A percentile compares a stretch with the other conserved stretches of the same genome.
Conservation (phyloP, 2,888 invertebrate species). For the Diarsia brunnea region DNA sequence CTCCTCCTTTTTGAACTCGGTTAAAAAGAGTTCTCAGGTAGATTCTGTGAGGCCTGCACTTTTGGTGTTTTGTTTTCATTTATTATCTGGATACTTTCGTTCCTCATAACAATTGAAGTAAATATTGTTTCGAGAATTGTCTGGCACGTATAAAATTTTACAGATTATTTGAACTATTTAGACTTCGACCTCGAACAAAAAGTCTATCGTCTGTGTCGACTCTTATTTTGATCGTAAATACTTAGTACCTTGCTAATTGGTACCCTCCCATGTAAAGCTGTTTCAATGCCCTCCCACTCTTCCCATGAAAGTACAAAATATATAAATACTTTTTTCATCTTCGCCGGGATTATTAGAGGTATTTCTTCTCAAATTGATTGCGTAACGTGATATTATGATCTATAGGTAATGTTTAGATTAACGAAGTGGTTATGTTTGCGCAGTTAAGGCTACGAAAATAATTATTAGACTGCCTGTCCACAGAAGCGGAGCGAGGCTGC, state of each 20-base stretch:
- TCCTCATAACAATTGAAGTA: too few species aligned
- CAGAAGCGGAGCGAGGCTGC: too few species aligned
- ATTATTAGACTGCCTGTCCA: too few species aligned
- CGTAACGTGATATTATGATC: neutral
- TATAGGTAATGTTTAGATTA: neutral
- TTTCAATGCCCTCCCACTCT: conserved; percentile 24
- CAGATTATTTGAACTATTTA: neutral
- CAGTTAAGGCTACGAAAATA: too few species aligned
- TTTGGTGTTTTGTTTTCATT: too few species aligned
- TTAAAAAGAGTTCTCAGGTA: too few species aligned
- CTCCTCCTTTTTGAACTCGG: too few species aligned
- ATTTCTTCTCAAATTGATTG: neutral
- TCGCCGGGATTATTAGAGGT: neutral
- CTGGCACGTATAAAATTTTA: neutral
- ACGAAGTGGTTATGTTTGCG: neutral
- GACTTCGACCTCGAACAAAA: neutral
- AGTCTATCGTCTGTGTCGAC: neutral
- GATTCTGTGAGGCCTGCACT: too few species aligned
- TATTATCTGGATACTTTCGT: too few species aligned
- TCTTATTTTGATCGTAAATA: conserved; percentile 3
- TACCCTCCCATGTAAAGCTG: neutral
- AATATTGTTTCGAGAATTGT: neutral
- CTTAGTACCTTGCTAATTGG: conserved; percentile 35
- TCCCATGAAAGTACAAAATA: conserved; percentile 12
- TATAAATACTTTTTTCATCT: neutral